Evolutionary conservation across 2,113 vertebrate genomes (phyloP).

Genomic region (Tricholaema leucomelas): DNA sequence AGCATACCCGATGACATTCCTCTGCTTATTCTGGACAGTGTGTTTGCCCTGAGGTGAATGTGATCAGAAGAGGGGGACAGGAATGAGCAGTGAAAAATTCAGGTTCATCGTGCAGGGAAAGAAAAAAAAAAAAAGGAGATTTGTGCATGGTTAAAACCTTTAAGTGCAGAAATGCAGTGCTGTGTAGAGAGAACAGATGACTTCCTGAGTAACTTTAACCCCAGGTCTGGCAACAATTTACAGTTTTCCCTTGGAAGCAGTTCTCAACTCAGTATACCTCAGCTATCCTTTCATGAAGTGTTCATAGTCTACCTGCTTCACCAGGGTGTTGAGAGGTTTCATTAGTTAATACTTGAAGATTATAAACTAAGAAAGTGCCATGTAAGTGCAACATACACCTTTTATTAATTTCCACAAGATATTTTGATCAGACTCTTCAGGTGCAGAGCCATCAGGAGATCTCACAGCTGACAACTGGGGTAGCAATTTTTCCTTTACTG

Average conservation of each 20-base stretch:
- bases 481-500: conserved; percentile 36
- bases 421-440: conserved; percentile 38
- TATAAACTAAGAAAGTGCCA: not conserved
- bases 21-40: not conserved
- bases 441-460: conserved; percentile 25
- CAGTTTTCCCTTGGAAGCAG: not conserved
- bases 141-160: not conserved
- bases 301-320: not conserved
- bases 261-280: not conserved
- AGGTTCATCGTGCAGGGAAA: accelerated
- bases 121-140: not conserved
- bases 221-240: not conserved
- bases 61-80: not conserved
- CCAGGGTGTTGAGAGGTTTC: not conserved
- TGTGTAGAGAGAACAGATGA: not conserved
- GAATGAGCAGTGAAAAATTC: not conserved
- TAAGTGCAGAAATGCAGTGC: not conserved
- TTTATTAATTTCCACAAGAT: conserved; percentile 21
- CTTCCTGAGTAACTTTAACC: not conserved
- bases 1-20: not conserved
- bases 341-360: conserved; percentile 6
- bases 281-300: not conserved
- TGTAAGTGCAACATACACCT: not conserved
- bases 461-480: not conserved
- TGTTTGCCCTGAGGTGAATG: accelerated